Evolutionary conservation across 2,888 invertebrate species (phyloP).

Genomic region (Agonopterix heracliana): DNA sequence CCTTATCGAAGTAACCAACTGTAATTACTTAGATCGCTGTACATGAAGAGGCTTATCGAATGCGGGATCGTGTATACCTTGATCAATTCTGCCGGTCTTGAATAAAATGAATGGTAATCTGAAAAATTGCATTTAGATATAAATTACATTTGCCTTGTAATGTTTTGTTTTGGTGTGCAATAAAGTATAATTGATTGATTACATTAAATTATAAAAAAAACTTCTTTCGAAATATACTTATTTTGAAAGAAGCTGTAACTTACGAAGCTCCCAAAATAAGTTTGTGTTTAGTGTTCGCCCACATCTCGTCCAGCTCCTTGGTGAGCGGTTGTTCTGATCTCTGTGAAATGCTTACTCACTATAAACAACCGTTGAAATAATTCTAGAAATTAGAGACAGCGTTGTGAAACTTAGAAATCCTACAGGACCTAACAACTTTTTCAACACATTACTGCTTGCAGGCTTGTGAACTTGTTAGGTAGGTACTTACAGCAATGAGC

Average conservation of each 20-base stretch:
- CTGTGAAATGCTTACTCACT: slow-evolving; percentile 28
- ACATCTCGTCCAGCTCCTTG: slow-evolving; percentile 49
- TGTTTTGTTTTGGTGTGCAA: not conserved
- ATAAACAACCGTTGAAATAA: not conserved
- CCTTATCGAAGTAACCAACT: no score
- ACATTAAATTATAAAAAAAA: not conserved
- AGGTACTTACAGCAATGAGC: slow-evolving; percentile 45
- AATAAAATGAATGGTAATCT: slow-evolving; percentile 66
- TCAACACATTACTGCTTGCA: not conserved
- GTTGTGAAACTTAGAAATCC: no score
- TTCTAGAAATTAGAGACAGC: no score
- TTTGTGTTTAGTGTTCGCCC: slow-evolving; percentile 62
- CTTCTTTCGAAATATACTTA: not conserved
- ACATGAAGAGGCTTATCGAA: slow-evolving; percentile 50
- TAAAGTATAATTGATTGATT: not conserved
- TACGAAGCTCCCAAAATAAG: slow-evolving; percentile 64
- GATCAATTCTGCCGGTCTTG: slow-evolving; percentile 58
- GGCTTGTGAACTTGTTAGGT: not conserved
- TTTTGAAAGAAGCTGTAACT: slow-evolving; percentile 23
- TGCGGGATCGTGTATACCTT: slow-evolving; percentile 52
- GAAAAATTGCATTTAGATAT: slow-evolving; percentile 18
- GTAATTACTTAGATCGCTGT: not conserved
- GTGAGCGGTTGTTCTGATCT: slow-evolving; percentile 62
- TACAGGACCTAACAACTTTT: no score
- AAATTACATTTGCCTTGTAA: not conserved